Percentiles rank a stretch among this genome's conserved stretches.
phyloP scores from a whole-genome alignment of 2,888 invertebrate species.

The Drosophila suboccidentalis region DNA sequence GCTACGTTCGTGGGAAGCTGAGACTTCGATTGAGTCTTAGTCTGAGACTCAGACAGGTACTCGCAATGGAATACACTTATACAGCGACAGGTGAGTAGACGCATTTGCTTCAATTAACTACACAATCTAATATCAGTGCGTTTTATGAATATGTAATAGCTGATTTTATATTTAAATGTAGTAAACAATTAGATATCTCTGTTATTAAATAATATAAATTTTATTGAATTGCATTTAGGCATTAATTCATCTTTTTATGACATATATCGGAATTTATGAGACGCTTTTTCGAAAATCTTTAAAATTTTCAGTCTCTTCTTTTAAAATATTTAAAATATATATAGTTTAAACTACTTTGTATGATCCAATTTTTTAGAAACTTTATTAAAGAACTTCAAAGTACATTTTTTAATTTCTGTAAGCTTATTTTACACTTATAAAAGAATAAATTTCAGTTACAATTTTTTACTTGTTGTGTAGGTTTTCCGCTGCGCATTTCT shows the following conservation, averaged over 20 bases:
- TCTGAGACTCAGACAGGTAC: constrained; percentile 23
- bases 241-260: too few relatives aligned
- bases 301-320: too few relatives aligned
- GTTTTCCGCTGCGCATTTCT: not conserved
- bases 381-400: too few relatives aligned
- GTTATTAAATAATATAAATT: too few relatives aligned
- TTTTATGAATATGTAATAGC: not conserved
- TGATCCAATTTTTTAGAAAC: too few relatives aligned
- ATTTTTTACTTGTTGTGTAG: not conserved
- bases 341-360: too few relatives aligned
- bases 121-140: constrained; percentile 4
- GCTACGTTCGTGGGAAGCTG: constrained; percentile 13
- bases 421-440: not conserved
- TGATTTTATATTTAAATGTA: not conserved
- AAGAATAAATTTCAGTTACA: constrained; percentile 31
- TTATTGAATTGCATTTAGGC: too few relatives aligned
- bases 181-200: too few relatives aligned
- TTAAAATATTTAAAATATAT: too few relatives aligned
- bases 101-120: constrained; percentile 38
- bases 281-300: too few relatives aligned
- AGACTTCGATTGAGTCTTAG: not conserved
- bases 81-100: constrained; percentile 45
- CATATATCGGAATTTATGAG: too few relatives aligned
- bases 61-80: constrained; percentile 1
- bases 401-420: not conserved